Evolutionary conservation across 2,113 vertebrate species (phyloP).

Genomic region (Periophthalmus modestus): DNA sequence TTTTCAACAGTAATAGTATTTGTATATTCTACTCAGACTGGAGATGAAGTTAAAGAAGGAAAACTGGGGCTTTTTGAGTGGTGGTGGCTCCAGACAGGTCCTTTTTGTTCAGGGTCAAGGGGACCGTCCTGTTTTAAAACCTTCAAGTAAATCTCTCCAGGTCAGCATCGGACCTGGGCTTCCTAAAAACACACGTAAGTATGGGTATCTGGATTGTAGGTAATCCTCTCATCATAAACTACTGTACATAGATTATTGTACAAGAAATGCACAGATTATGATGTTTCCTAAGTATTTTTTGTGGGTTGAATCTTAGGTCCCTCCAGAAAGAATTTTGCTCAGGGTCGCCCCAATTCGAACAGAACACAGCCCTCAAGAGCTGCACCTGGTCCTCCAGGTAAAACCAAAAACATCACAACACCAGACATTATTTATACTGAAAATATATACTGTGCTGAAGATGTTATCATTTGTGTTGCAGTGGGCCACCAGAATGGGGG

Average conservation of each 20-base stretch:
- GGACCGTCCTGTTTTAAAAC: constrained; percentile 84
- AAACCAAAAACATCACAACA: not conserved
- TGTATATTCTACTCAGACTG: constrained; percentile 76
- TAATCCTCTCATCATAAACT: not conserved
- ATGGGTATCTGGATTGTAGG: not conserved
- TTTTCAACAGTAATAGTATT: not conserved
- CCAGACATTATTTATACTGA: not conserved
- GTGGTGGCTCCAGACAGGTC: constrained; percentile 88
- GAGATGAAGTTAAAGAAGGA: constrained; percentile 98
- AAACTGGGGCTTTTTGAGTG: constrained; percentile 94
- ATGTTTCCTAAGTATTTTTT: not conserved
- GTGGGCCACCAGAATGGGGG: constrained; percentile 89
- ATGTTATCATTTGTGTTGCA: constrained; percentile 33
- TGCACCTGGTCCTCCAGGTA: constrained; percentile 93
- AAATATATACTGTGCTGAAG: not conserved
- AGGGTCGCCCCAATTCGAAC: constrained; percentile 64
- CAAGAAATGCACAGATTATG: not conserved
- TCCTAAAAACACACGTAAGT: constrained; percentile 95
- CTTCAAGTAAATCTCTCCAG: constrained; percentile 93
- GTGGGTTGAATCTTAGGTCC: constrained; percentile 80
- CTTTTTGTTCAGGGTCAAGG: constrained; percentile 89
- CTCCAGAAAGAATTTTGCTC: constrained; percentile 79
- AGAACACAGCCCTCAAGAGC: constrained; percentile 80
- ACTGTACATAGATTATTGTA: not conserved
- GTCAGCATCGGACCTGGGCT: constrained; percentile 94